Evolutionary conservation across 1,140 invertebrate genomes (phyloP).

Genomic region (Drosophila ogumai): DNA sequence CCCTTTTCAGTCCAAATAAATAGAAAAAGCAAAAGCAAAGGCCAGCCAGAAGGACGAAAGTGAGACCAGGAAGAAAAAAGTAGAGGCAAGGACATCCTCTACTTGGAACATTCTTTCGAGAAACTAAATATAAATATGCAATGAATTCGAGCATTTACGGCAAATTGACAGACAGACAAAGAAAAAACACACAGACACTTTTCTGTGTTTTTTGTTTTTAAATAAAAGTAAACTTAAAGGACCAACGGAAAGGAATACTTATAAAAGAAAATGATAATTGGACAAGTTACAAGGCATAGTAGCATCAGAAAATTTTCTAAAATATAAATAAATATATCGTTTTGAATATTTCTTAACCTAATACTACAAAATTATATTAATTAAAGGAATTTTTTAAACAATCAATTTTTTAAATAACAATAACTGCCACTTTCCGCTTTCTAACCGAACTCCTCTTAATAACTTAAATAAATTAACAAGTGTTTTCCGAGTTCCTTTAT

Average conservation of each 20-base stretch:
- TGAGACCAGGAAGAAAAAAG: background rate
- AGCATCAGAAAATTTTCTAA: no score
- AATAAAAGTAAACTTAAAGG: background rate
- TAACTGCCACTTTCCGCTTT: no score
- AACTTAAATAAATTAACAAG: conserved; percentile 13
- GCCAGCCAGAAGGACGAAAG: background rate
- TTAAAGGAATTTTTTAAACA: no score
- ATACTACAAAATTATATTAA: no score
- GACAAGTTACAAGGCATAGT: no score
- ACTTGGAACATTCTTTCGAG: conserved; percentile 14
- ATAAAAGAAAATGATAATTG: no score
- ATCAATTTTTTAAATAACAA: no score
- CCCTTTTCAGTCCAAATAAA: conserved; percentile 38
- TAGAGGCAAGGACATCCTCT: background rate
- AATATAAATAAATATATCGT: no score
- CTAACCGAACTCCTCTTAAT: background rate
- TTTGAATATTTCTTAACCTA: no score
- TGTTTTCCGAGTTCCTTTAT: background rate
- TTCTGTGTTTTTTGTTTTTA: background rate
- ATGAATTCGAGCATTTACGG: conserved; percentile 19
- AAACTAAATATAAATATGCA: conserved; percentile 36
- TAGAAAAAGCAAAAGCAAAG: conserved; percentile 23
- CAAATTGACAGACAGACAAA: conserved; percentile 29
- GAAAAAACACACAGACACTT: background rate
- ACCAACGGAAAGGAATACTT: background rate